Percentiles rank a stretch among this genome's conserved stretches.
These are phyloP conservation scores for Ahaetulla prasina DNA, from an alignment of 2,113 vertebrate species.

Conservation along the genomic window DNA sequence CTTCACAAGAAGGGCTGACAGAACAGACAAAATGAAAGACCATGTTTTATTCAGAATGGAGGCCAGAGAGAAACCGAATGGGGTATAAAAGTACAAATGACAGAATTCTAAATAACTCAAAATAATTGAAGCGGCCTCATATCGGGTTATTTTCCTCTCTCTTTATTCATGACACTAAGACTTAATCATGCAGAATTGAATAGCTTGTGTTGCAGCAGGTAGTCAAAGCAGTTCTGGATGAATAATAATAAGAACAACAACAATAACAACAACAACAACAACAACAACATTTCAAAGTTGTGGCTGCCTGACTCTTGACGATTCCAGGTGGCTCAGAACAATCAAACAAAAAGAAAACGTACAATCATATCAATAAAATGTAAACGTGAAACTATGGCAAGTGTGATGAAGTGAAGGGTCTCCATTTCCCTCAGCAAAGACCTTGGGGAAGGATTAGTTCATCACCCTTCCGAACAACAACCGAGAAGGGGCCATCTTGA, in stretches of 20 bases:
- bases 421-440: not conserved
- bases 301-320: not conserved
- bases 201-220: not conserved
- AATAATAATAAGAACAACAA: not conserved
- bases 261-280: not conserved
- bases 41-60: not conserved
- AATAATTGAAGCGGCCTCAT: not conserved
- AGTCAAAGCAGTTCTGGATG: not conserved
- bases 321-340: not conserved
- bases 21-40: not conserved
- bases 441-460: not conserved
- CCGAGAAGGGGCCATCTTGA: not conserved
- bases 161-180: not conserved
- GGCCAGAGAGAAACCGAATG: not conserved
- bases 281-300: not conserved
- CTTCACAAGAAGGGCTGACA: not conserved
- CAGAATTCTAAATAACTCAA: not conserved
- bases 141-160: not conserved
- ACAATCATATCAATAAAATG: not conserved
- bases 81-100: not conserved
- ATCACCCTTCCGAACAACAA: not conserved
- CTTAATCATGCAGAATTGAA: not conserved
- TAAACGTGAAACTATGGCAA: not conserved
- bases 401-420: not conserved
- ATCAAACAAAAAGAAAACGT: not conserved